Conservation (phyloP, 2,113 vertebrate genomes). For the Quiscalus mexicanus region DNA sequence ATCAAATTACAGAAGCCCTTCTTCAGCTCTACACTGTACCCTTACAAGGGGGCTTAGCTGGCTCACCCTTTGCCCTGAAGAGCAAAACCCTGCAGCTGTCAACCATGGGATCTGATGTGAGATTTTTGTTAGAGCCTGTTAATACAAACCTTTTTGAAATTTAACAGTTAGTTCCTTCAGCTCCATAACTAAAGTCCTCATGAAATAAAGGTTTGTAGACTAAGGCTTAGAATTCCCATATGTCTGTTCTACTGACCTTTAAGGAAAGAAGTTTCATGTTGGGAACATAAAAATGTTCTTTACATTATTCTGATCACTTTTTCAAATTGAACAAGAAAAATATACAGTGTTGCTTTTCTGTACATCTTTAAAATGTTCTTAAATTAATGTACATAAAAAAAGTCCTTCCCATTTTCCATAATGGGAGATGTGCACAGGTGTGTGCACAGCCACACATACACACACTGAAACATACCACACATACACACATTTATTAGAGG, state of each 20-base stretch:
- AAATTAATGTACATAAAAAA: constrained; percentile 48
- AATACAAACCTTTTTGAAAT: not conserved
- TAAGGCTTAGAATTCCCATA: constrained; percentile 16
- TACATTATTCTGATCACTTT: constrained; percentile 50
- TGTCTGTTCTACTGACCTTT: constrained; percentile 27
- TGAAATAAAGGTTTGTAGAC: constrained; percentile 37
- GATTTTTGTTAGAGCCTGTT: not conserved
- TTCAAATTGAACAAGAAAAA: constrained; percentile 66
- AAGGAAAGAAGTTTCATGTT: constrained; percentile 33
- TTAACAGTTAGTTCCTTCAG: not conserved
- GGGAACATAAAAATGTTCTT: constrained; percentile 40
- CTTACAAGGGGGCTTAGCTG: constrained; percentile 24
- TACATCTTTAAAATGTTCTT: constrained; percentile 64
- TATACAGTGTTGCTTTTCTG: constrained; percentile 60
- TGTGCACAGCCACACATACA: constrained; percentile 27
- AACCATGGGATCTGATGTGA: not conserved
- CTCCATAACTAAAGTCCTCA: not conserved
- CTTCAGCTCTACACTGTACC: not conserved
- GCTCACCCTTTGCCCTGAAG: not conserved
- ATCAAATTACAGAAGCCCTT: constrained; percentile 50
- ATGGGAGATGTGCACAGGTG: not conserved
- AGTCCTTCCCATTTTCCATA: constrained; percentile 24
- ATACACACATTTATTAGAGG: not conserved
- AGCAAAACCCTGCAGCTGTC: not conserved
- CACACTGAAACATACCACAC: not conserved